Evolutionary conservation across 2,888 invertebrate species (phyloP).

Genomic region (Pseudanteris insignis): DNA sequence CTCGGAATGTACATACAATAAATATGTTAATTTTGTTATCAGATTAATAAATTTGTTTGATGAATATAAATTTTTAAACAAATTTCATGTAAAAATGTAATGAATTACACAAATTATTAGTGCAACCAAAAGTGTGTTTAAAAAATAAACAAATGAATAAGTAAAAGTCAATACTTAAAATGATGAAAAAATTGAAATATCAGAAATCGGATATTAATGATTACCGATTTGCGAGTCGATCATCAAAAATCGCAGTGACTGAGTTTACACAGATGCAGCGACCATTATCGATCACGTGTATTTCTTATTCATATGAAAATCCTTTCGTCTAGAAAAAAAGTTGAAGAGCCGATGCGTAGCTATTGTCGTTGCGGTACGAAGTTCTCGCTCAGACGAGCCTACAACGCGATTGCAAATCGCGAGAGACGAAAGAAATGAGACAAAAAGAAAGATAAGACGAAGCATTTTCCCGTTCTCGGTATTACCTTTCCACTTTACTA

Average conservation of each 20-base stretch:
- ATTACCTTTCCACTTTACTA: constrained; percentile 26
- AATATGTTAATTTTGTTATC: too few species aligned
- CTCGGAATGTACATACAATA: too few species aligned
- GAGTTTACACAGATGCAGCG: constrained; percentile 28
- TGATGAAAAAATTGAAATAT: too few species aligned
- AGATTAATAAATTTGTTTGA: too few species aligned
- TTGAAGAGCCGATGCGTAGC: constrained; percentile 25
- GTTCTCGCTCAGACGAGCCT: constrained; percentile 21
- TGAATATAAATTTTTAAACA: too few species aligned
- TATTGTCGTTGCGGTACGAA: constrained; percentile 36
- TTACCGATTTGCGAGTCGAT: constrained; percentile 22
- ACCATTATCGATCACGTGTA: constrained; percentile 42
- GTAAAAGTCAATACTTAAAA: too few species aligned
- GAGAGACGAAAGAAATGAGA: constrained; percentile 31
- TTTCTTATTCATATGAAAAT: constrained; percentile 44
- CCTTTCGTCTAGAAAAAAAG: constrained; percentile 47
- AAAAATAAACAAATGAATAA: too few species aligned
- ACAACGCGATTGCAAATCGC: constrained; percentile 42
- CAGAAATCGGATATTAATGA: background rate
- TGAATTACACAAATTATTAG: too few species aligned
- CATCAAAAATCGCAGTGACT: constrained; percentile 26
- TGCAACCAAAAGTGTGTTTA: too few species aligned
- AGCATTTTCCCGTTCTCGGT: constrained; percentile 23
- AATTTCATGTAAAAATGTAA: too few species aligned
- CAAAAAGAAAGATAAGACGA: constrained; percentile 25